Conservation (phyloP, 2,113 vertebrate species). For the Cairina moschata region DNA sequence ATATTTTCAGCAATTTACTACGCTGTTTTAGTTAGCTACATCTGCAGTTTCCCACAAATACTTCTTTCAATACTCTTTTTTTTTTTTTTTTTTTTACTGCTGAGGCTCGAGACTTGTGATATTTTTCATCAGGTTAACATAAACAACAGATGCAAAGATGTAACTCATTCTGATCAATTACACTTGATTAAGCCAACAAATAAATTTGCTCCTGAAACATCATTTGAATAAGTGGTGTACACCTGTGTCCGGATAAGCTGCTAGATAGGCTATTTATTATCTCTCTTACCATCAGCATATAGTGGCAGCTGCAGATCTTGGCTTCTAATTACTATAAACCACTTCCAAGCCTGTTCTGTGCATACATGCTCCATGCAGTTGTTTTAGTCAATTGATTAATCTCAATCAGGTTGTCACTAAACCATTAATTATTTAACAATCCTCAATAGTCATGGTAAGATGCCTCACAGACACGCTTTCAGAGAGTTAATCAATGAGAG, state of each 20-base stretch:
- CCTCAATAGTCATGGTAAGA: conserved; percentile 3
- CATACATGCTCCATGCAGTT: background rate
- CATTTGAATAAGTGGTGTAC: background rate
- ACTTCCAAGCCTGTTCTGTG: background rate
- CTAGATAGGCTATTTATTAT: background rate
- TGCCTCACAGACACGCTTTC: conserved; percentile 3
- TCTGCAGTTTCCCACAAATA: background rate
- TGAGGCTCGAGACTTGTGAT: background rate
- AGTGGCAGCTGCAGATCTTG: background rate
- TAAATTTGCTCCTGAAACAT: background rate
- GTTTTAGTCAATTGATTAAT: conserved; percentile 19
- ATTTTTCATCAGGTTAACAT: background rate
- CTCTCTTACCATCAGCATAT: background rate
- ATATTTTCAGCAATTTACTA: background rate
- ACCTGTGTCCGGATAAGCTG: background rate
- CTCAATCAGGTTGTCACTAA: conserved; percentile 14
- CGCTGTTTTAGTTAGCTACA: background rate
- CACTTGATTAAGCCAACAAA: background rate
- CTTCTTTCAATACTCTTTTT: background rate
- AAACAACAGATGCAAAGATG: background rate
- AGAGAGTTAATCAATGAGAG: conserved; percentile 12
- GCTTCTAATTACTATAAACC: background rate
- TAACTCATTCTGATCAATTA: background rate
- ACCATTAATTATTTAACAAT: conserved; percentile 50
- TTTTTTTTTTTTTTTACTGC: background rate